phyloP scores from a whole-genome alignment of 2,888 invertebrate genomes.

The Esperia sulphurella region DNA sequence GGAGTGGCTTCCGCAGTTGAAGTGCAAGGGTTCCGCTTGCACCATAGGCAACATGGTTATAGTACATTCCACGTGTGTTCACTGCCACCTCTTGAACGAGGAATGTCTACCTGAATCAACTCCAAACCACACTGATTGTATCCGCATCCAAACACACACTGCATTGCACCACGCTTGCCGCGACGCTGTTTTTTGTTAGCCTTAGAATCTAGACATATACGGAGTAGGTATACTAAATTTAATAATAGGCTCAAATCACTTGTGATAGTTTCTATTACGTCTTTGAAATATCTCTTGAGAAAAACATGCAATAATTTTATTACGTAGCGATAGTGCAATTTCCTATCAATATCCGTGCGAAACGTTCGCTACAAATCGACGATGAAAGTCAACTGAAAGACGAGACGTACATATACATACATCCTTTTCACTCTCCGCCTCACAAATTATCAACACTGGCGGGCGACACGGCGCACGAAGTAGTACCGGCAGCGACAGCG shows the following conservation, averaged over 20 bases:
- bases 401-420: constrained; percentile 77
- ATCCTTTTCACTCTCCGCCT: constrained; percentile 73
- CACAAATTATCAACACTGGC: constrained; percentile 68
- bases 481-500: constrained; percentile 27
- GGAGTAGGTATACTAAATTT: constrained; percentile 13
- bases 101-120: constrained; percentile 48
- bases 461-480: constrained; percentile 31
- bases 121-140: constrained; percentile 61
- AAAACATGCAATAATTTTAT: constrained; percentile 60
- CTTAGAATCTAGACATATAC: constrained; percentile 36
- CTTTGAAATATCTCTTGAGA: constrained; percentile 33
- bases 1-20: constrained; percentile 60
- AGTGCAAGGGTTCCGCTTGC: constrained; percentile 66
- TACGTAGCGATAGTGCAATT: constrained; percentile 75
- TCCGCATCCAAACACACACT: constrained; percentile 72
- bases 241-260: constrained; percentile 22
- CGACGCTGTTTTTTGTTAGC: constrained; percentile 56
- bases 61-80: constrained; percentile 48
- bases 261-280: constrained; percentile 20
- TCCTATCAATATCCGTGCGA: constrained; percentile 73
- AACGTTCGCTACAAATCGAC: constrained; percentile 77
- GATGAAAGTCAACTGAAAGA: constrained; percentile 80
- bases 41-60: constrained; percentile 73
- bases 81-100: constrained; percentile 48
- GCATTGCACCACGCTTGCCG: constrained; percentile 75